phyloP scores from a whole-genome alignment of 1,140 invertebrate species.

The Microplitis demolitor region DNA sequence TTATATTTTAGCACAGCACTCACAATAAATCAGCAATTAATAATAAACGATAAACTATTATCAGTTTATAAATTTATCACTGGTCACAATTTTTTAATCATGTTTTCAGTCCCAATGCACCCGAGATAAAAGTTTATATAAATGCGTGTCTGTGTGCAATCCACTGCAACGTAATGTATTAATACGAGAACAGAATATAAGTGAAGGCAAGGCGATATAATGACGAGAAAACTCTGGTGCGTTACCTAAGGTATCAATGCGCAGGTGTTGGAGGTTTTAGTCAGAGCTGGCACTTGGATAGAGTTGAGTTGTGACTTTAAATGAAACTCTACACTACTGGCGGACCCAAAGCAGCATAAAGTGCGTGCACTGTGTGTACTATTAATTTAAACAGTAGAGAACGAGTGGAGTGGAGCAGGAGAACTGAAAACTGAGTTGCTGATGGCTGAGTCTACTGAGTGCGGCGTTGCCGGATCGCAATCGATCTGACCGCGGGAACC shows the following conservation, averaged over 20 bases:
- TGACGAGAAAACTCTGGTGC: neutral
- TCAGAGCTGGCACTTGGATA: too few species aligned
- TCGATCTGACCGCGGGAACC: neutral
- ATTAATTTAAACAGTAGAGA: neutral
- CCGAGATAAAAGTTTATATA: neutral
- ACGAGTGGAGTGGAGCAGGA: too few species aligned
- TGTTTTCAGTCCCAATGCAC: neutral
- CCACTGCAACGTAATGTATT: too few species aligned
- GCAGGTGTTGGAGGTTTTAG: neutral
- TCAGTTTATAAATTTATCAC: neutral
- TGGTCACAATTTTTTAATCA: neutral
- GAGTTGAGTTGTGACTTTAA: too few species aligned
- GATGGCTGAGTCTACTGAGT: neutral
- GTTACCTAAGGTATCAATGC: constrained; percentile 6
- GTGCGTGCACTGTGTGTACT: constrained; percentile 7
- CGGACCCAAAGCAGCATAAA: neutral
- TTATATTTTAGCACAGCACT: neutral
- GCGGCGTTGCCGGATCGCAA: neutral
- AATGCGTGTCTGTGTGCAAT: neutral
- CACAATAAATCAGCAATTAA: neutral
- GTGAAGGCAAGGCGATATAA: neutral
- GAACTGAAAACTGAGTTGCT: too few species aligned
- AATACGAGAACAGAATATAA: neutral
- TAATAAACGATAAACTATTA: neutral
- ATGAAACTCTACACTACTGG: neutral